Base-by-base conservation (phyloP, 1,140 invertebrate genomes). In the Lerema accius region DNA sequence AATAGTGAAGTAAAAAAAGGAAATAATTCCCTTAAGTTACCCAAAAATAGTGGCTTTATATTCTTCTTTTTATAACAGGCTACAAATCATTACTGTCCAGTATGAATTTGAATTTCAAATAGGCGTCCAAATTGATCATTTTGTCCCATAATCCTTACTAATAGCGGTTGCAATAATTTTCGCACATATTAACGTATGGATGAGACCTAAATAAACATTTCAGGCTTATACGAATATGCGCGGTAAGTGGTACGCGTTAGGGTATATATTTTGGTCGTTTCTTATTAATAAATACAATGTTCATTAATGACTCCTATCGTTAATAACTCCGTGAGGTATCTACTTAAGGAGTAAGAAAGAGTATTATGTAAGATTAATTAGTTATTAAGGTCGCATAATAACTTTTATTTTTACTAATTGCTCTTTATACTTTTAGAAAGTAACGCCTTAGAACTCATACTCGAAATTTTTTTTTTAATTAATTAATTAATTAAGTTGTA, bases 101-200 rank as follows among this genome's bases (percentile, higher is more conserved):
- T n/a, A n/a, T n/a, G n/a, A 32, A 32, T 32, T 32, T 32, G 28
- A 32, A 32, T 7, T 32, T 32, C 28, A 32, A 32, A 32, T 7
- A 9, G 7, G 28, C 28, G 28, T 7, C 28, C 28, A 32, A 32
- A 32, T 32, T 32, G 28, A 32, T 32, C 28, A 37, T 37, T 37
- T 37, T 37, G 35, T 37, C 35, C 10, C 35, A n/a, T 37, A 37
- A 37, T 37, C 35, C 35, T 37, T 37, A 11, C 35, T 37, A n/a
- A 37, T 37, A 11, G 35, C 35, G 35, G 35, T 37, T 37, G 35
- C 35, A 37, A 37, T 37, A 37, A 37, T 37, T 37, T 37, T 11
- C 0, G 35, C 10, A 37, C 1, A 37, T 1, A 37, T 37, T 11
- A 7, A 37, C 35, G 35, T 37, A 37, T 37, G 35, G 35, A 37